Conservation (phyloP, 2,797 vertebrate genomes). For the Coreius guichenoti region DNA sequence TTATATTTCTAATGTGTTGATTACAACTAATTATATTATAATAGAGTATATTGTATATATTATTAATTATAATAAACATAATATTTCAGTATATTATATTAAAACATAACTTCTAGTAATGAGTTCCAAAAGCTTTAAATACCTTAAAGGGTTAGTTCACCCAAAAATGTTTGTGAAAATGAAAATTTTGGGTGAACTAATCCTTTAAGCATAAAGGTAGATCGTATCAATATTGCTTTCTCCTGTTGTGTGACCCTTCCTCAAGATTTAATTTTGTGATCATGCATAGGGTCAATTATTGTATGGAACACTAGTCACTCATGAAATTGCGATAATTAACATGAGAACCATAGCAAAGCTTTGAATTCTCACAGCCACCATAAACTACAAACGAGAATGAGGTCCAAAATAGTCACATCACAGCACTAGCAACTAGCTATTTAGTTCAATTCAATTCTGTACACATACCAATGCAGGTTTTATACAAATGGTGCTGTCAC, state of each 20-base stretch:
- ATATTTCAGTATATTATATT: neutral
- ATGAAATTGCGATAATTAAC: neutral
- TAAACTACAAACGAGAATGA: neutral
- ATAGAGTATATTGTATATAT: too few relatives aligned
- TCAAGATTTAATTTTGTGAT: neutral
- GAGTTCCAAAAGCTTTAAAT: neutral
- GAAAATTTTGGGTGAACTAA: too few relatives aligned
- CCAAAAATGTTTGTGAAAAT: too few relatives aligned
- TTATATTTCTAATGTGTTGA: too few relatives aligned
- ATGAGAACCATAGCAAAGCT: neutral
- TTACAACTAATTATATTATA: too few relatives aligned
- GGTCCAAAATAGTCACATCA: neutral
- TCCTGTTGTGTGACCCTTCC: neutral
- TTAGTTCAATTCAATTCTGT: neutral
- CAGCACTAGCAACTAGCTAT: neutral
- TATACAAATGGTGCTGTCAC: neutral
- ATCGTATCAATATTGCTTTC: neutral
- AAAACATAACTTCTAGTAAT: neutral
- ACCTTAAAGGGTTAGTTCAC: neutral
- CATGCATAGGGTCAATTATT: neutral
- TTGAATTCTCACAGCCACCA: too few relatives aligned
- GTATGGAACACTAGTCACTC: neutral
- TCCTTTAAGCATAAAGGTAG: neutral
- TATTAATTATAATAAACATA: too few relatives aligned
- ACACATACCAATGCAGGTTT: neutral